These are phyloP conservation scores for Pocillopora grandis DNA, from an alignment of 92 coral and sea anemone species.

Conservation along the genomic window DNA sequence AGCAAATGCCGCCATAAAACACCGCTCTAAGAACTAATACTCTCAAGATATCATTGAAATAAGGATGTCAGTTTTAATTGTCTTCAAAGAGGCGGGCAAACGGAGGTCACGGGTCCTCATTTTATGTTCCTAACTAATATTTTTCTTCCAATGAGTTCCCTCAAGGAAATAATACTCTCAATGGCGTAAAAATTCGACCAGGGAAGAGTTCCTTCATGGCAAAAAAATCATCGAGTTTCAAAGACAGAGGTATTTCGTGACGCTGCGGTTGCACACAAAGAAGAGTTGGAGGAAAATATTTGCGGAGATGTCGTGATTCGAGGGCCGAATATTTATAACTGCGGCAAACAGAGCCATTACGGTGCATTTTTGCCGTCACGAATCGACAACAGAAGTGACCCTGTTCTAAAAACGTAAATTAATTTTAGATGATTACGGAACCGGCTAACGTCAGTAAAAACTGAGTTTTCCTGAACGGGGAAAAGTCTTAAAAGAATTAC, in stretches of 20 bases:
- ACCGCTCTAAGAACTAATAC: constrained; percentile 24
- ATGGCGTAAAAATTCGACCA: neutral
- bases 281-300: neutral
- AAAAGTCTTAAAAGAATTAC: too few relatives aligned
- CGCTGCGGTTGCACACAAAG: constrained; percentile 27
- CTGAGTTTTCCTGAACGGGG: too few relatives aligned
- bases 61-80: constrained; percentile 1
- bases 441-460: too few relatives aligned
- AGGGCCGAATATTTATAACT: constrained; percentile 8
- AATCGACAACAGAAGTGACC: neutral
- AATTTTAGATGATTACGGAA: too few relatives aligned
- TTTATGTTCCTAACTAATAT: too few relatives aligned
- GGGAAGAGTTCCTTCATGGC: neutral
- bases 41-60: constrained; percentile 30
- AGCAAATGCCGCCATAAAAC: constrained; percentile 7
- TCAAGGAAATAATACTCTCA: neutral
- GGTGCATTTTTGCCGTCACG: neutral
- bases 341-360: neutral
- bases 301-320: constrained; percentile 2
- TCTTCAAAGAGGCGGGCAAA: neutral
- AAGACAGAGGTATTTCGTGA: constrained; percentile 6
- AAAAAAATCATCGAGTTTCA: neutral
- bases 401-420: neutral
- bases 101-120: neutral
- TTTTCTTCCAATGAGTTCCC: neutral